Evolutionary conservation across 2,888 invertebrate genomes (phyloP).

Genomic region (Sipunculus nudus): DNA sequence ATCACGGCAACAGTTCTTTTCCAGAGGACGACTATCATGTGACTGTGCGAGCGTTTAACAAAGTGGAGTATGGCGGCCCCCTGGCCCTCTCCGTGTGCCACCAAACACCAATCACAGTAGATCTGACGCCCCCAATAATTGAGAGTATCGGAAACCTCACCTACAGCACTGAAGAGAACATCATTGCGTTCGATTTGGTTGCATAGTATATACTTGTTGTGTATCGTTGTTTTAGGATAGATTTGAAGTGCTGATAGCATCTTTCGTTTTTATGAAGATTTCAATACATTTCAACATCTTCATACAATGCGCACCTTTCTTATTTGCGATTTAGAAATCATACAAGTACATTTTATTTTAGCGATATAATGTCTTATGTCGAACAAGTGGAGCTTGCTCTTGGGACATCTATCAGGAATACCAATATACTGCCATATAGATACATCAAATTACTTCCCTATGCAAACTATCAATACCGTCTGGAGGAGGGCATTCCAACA

Average conservation of each 20-base stretch:
- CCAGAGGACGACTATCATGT: conserved; percentile 50
- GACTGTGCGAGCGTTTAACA: conserved; percentile 47
- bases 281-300: too few species aligned
- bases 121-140: conserved; percentile 48
- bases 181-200: conserved; percentile 44
- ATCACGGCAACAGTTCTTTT: too few species aligned
- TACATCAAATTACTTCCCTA: conserved; percentile 13
- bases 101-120: conserved; percentile 44
- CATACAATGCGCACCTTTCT: too few species aligned
- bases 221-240: too few species aligned
- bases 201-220: conserved; percentile 50
- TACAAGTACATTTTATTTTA: too few species aligned
- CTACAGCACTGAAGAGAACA: conserved; percentile 44
- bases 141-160: conserved; percentile 45
- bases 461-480: conserved; percentile 24
- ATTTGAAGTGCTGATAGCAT: too few species aligned
- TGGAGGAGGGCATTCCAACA: conserved; percentile 47
- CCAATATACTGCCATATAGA: conserved; percentile 38
- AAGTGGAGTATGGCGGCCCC: conserved; percentile 52
- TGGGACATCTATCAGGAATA: conserved; percentile 44
- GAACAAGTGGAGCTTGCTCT: conserved; percentile 41
- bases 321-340: too few species aligned
- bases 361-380: conserved; percentile 49
- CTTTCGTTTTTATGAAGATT: too few species aligned
- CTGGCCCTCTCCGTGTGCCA: conserved; percentile 49